Evolutionary conservation across 1,140 invertebrate genomes (phyloP).

Genomic region (Artemia franciscana): DNA sequence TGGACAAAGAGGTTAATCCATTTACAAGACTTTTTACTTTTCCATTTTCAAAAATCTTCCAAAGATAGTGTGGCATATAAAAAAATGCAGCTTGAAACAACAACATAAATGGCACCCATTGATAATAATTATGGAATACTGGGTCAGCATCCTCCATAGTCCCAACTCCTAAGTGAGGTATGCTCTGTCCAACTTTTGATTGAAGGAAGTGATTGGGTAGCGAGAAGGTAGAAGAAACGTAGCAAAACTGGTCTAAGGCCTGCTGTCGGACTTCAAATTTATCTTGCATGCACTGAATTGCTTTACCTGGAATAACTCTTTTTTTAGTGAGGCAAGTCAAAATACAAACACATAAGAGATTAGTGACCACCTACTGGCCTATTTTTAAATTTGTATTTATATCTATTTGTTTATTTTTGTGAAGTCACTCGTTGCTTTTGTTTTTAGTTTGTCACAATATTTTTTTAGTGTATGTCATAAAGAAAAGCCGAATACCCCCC

Average conservation of each 20-base stretch:
- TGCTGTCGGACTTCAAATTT: conserved; percentile 20
- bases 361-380: too few species aligned
- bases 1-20: conserved; percentile 20
- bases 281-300: conserved; percentile 55
- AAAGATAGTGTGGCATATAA: conserved; percentile 67
- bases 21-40: conserved; percentile 60
- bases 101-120: conserved; percentile 28
- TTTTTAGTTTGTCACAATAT: too few species aligned
- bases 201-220: conserved; percentile 13
- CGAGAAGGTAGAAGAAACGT: conserved; percentile 21
- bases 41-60: conserved; percentile 70
- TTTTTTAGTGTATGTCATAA: too few species aligned
- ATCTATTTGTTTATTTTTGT: too few species aligned
- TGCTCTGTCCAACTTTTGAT: neutral
- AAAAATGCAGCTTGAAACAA: conserved; percentile 30
- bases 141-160: too few species aligned
- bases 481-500: too few species aligned
- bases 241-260: conserved; percentile 49
- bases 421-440: too few species aligned
- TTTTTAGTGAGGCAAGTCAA: too few species aligned
- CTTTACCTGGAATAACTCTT: conserved; percentile 30
- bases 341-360: too few species aligned
- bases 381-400: too few species aligned
- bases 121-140: conserved; percentile 48
- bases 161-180: conserved; percentile 46